Evolutionary conservation across 1,140 invertebrate species (phyloP).

Genomic region (Oedothorax gibbosus): DNA sequence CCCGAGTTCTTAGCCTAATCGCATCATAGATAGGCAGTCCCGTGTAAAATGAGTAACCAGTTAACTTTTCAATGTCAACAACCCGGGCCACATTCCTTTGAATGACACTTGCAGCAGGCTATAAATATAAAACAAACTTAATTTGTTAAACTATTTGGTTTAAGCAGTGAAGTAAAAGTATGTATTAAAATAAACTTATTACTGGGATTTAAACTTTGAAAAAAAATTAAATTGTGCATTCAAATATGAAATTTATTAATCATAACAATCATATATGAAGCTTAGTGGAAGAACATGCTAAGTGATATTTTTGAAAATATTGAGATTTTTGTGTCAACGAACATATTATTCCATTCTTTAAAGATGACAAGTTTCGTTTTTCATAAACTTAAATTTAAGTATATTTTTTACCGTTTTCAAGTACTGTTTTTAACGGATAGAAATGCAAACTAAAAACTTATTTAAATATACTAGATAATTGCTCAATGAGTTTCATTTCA

Average conservation of each 20-base stretch:
- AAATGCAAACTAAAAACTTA: too few relatives aligned
- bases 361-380: too few relatives aligned
- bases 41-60: slow-evolving; percentile 54
- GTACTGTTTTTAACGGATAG: too few relatives aligned
- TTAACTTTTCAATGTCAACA: slow-evolving; percentile 46
- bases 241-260: neutral
- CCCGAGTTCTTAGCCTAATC: slow-evolving; percentile 28
- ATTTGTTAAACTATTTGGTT: neutral
- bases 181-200: neutral
- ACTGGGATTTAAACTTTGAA: neutral
- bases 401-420: too few relatives aligned
- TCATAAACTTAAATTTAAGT: too few relatives aligned
- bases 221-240: neutral
- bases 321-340: too few relatives aligned
- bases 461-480: too few relatives aligned
- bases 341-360: too few relatives aligned
- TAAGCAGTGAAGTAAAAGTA: neutral
- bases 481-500: neutral
- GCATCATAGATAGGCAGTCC: slow-evolving; percentile 49
- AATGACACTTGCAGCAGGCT: slow-evolving; percentile 11
- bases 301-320: too few relatives aligned
- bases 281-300: too few relatives aligned
- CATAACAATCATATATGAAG: neutral
- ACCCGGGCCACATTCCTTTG: slow-evolving; percentile 42
- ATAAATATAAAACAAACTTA: slow-evolving; percentile 5